phyloP scores from a whole-genome alignment of 2,797 vertebrate genomes.

The Catharus ustulatus region DNA sequence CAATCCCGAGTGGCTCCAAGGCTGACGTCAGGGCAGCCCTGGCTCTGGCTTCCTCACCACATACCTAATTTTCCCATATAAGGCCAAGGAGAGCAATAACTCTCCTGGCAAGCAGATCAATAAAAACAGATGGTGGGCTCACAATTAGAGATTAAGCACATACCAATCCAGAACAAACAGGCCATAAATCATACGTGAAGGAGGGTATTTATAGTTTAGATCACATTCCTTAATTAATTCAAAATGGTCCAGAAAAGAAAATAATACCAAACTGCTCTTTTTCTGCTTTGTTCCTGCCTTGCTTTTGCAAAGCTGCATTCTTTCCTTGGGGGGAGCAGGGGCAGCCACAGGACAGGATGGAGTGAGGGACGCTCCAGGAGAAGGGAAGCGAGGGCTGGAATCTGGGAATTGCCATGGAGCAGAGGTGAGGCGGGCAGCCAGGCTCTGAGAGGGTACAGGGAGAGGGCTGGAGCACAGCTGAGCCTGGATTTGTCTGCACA shows the following conservation, averaged over 20 bases:
- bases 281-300: slow-evolving; percentile 47
- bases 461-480: neutral
- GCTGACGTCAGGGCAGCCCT: slow-evolving; percentile 40
- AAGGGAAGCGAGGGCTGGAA: neutral
- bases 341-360: neutral
- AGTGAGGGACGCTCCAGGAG: fast-evolving
- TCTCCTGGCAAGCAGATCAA: slow-evolving; percentile 74
- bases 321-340: neutral
- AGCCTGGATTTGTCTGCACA: neutral
- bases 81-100: slow-evolving; percentile 72
- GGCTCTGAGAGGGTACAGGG: neutral
- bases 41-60: slow-evolving; percentile 11
- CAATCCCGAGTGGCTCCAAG: neutral
- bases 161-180: slow-evolving; percentile 80
- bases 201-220: slow-evolving; percentile 78
- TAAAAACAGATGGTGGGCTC: slow-evolving; percentile 78
- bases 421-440: fast-evolving
- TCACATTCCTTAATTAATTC: slow-evolving; percentile 77
- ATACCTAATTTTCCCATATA: slow-evolving; percentile 81
- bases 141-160: slow-evolving; percentile 77
- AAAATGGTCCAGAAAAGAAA: slow-evolving; percentile 71
- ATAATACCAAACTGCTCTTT: slow-evolving; percentile 68
- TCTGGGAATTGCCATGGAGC: neutral
- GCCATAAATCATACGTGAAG: slow-evolving; percentile 74
- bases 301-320: slow-evolving; percentile 3